Percentiles rank a stretch among this genome's conserved stretches.
Evolutionary conservation across 2,888 invertebrate species (phyloP).

Genomic region (Chouioia cunea): DNA sequence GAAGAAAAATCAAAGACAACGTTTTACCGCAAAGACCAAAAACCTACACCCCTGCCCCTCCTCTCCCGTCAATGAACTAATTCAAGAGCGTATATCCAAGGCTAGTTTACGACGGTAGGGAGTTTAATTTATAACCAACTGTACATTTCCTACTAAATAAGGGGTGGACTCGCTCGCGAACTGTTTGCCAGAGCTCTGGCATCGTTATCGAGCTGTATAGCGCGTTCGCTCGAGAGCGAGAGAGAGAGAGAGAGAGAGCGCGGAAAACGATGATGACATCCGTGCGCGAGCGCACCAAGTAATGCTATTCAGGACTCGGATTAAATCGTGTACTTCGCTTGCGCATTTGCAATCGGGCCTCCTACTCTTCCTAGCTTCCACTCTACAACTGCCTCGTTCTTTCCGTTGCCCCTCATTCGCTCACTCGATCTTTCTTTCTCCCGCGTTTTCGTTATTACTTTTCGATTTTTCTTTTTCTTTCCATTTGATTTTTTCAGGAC

Average conservation of each 20-base stretch:
- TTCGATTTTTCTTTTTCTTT: not conserved
- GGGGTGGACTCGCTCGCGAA: conserved; percentile 55
- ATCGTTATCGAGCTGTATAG: conserved; percentile 33
- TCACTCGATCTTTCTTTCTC: not conserved
- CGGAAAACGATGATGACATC: conserved; percentile 46
- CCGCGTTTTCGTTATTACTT: conserved; percentile 7
- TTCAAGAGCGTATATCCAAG: conserved; percentile 32
- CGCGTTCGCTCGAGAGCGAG: not conserved
- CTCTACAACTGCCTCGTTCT: too few relatives aligned
- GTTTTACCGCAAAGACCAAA: conserved; percentile 1
- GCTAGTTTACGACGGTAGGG: conserved; percentile 38
- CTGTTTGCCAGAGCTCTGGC: conserved; percentile 52
- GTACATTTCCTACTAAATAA: conserved; percentile 61
- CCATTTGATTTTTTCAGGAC: too few relatives aligned
- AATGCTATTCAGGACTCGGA: conserved; percentile 61
- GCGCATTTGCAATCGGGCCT: conserved; percentile 52
- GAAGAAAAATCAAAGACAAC: conserved; percentile 6
- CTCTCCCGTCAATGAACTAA: conserved; percentile 27
- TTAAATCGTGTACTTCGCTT: conserved; percentile 59
- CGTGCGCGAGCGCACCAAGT: conserved; percentile 37
- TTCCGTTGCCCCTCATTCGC: too few relatives aligned
- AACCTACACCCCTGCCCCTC: too few relatives aligned
- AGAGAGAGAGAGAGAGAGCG: not conserved
- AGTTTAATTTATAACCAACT: conserved; percentile 60
- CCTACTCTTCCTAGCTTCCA: conserved; percentile 39